Evolutionary conservation across 2,797 vertebrate species (phyloP).

Genomic region (Propithecus deckenii): DNA sequence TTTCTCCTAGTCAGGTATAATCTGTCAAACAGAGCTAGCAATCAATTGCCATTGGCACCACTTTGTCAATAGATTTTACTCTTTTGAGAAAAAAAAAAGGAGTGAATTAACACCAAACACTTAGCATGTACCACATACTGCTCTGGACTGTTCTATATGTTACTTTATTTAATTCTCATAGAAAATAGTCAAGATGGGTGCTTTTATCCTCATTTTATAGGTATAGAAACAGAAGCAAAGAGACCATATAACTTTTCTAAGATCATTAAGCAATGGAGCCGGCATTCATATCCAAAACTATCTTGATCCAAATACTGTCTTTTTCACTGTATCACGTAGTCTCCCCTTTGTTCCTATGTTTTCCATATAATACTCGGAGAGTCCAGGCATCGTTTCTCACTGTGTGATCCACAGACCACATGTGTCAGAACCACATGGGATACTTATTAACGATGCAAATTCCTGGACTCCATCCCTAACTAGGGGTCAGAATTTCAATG

Average conservation of each 20-base stretch:
- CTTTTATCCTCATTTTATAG: not conserved
- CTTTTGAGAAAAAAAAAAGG: not conserved
- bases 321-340: not conserved
- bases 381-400: not conserved
- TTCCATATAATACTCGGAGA: not conserved
- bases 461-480: not conserved
- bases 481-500: not conserved
- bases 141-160: not conserved
- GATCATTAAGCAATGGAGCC: not conserved
- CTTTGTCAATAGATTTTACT: conserved; percentile 4
- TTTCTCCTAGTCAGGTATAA: not conserved
- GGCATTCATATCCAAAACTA: not conserved
- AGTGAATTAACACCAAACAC: not conserved
- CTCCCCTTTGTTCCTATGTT: not conserved
- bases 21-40: not conserved
- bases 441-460: not conserved
- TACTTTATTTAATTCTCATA: not conserved
- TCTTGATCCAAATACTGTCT: not conserved
- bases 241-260: not conserved
- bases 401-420: not conserved
- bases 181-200: not conserved
- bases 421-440: not conserved
- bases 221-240: conserved; percentile 24
- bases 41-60: not conserved
- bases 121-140: not conserved